phyloP scores from a whole-genome alignment of 2,797 vertebrate species.

The Siniperca undulata region DNA sequence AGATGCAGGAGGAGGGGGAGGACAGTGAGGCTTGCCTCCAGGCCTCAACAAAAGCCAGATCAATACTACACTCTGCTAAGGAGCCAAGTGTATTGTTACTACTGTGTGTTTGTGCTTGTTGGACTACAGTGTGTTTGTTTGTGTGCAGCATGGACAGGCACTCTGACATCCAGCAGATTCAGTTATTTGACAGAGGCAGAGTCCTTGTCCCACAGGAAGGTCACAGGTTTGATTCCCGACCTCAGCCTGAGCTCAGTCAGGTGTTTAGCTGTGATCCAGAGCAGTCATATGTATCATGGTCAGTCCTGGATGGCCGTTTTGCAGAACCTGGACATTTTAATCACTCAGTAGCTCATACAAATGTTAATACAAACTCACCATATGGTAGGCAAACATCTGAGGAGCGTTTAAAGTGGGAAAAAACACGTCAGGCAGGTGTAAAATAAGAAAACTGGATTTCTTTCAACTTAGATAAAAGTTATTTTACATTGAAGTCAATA shows the following conservation, averaged over 20 bases:
- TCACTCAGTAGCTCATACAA: background rate
- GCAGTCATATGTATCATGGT: too few species aligned
- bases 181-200: too few species aligned
- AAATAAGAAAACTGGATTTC: too few species aligned
- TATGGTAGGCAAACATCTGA: too few species aligned
- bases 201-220: background rate
- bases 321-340: background rate
- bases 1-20: background rate
- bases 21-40: background rate
- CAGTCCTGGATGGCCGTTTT: background rate
- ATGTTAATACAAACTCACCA: too few species aligned
- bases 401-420: too few species aligned
- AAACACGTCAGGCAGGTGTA: too few species aligned
- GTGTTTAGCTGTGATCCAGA: background rate
- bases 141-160: too few species aligned
- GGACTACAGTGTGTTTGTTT: background rate
- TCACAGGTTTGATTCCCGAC: background rate
- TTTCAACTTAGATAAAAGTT: too few species aligned
- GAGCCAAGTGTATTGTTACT: slow-evolving; percentile 3
- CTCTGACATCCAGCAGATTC: background rate
- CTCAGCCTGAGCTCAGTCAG: background rate
- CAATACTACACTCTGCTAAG: slow-evolving; percentile 13
- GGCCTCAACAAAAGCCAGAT: background rate
- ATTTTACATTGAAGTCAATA: too few species aligned
- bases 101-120: background rate